Evolutionary conservation across 2,113 vertebrate species (phyloP).

Genomic region (Antechinus stuartii): DNA sequence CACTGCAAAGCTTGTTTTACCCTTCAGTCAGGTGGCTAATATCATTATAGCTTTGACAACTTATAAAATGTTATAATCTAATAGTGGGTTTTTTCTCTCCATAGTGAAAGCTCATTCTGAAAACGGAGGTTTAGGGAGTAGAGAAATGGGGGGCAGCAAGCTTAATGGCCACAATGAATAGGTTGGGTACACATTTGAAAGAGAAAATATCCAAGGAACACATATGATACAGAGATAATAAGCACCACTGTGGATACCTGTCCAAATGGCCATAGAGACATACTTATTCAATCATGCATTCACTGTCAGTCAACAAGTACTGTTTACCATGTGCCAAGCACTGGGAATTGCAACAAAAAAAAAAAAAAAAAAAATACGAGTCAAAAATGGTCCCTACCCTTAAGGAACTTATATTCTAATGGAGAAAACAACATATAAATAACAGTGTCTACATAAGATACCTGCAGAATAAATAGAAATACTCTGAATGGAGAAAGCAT

Average conservation of each 20-base stretch:
- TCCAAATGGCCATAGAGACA: neutral
- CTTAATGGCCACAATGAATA: slow-evolving; percentile 70
- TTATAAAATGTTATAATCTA: slow-evolving; percentile 85
- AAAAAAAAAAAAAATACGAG: neutral
- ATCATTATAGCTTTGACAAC: slow-evolving; percentile 84
- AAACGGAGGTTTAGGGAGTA: slow-evolving; percentile 67
- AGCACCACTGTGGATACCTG: neutral
- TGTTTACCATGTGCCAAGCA: neutral
- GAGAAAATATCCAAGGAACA: slow-evolving; percentile 39
- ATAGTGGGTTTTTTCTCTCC: slow-evolving; percentile 69
- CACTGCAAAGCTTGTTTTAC: slow-evolving; percentile 80
- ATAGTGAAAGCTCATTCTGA: slow-evolving; percentile 66
- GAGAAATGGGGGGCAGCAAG: slow-evolving; percentile 57
- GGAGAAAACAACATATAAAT: neutral
- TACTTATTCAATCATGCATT: neutral
- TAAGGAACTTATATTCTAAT: neutral
- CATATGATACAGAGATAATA: slow-evolving; percentile 59
- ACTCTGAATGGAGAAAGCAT: neutral
- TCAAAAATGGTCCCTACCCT: neutral
- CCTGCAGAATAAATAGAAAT: neutral
- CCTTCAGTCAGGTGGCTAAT: slow-evolving; percentile 83
- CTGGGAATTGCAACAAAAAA: neutral
- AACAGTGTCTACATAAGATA: neutral
- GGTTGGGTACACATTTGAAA: slow-evolving; percentile 55
- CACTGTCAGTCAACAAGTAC: neutral